These are phyloP conservation scores for Chelonus insularis DNA, from an alignment of 1,140 invertebrate genomes.

Conservation along the genomic window DNA sequence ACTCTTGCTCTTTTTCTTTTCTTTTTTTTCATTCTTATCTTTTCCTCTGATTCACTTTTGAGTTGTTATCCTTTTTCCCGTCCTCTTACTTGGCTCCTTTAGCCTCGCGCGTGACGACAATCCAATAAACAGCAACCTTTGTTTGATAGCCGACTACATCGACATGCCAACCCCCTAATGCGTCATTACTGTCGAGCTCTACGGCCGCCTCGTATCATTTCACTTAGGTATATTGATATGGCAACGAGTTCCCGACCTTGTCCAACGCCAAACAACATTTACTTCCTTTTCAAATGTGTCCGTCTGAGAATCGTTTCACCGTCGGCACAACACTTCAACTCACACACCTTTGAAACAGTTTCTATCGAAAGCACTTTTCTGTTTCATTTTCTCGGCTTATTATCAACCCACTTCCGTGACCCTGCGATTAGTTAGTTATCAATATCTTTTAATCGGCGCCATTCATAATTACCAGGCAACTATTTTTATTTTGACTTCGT, in stretches of 20 bases:
- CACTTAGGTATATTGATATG: conserved; percentile 64
- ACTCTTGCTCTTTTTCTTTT: neutral
- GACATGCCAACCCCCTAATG: conserved; percentile 60
- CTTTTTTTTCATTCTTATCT: conserved; percentile 8
- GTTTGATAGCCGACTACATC: conserved; percentile 62
- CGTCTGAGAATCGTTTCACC: conserved; percentile 11
- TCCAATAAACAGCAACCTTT: conserved; percentile 61
- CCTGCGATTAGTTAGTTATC: neutral
- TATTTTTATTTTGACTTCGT: too few species aligned
- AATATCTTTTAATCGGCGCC: neutral
- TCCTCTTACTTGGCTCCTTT: neutral
- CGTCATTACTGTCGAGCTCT: conserved; percentile 62
- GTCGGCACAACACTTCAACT: neutral
- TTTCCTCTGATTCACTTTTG: conserved; percentile 8
- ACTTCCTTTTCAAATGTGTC: conserved; percentile 27
- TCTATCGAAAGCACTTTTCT: neutral
- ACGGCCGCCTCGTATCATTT: conserved; percentile 61
- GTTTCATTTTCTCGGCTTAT: neutral
- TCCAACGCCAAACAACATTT: conserved; percentile 39
- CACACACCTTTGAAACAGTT: neutral
- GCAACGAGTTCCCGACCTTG: conserved; percentile 58
- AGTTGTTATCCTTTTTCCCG: neutral
- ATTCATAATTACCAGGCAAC: neutral
- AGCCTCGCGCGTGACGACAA: conserved; percentile 43
- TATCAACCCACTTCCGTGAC: neutral